Evolutionary conservation across 2,888 invertebrate genomes (phyloP).

Genomic region (Steromphala cineraria): DNA sequence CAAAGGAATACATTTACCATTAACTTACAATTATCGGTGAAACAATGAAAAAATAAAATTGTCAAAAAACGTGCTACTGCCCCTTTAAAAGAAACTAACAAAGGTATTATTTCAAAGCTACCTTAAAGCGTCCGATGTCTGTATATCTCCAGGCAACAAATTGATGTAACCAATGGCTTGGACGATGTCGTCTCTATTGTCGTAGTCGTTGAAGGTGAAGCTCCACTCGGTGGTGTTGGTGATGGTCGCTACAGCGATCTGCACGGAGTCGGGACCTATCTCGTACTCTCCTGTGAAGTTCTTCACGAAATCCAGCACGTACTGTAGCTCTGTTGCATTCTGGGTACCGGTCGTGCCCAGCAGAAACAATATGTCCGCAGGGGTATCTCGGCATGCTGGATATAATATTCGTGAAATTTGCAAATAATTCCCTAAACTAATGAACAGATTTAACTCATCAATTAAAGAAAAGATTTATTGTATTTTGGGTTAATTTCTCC

Average conservation of each 20-base stretch:
- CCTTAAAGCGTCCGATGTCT: background rate
- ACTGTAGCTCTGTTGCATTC: conserved; percentile 40
- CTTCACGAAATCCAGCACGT: conserved; percentile 47
- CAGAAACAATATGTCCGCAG: conserved; percentile 23
- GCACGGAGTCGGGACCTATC: conserved; percentile 38
- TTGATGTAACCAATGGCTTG: background rate
- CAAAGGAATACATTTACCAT: too few species aligned
- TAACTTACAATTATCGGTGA: too few species aligned
- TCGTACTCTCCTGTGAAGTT: conserved; percentile 39
- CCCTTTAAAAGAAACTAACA: too few species aligned
- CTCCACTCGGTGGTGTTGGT: background rate
- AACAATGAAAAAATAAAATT: too few species aligned
- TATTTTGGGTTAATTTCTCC: too few species aligned
- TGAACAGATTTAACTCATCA: too few species aligned
- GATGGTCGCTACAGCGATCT: conserved; percentile 17
- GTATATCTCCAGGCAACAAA: background rate
- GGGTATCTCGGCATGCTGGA: background rate
- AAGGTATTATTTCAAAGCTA: too few species aligned
- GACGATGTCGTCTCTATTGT: background rate
- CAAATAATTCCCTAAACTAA: too few species aligned
- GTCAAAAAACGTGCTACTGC: too few species aligned
- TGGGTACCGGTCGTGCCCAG: conserved; percentile 50
- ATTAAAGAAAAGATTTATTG: too few species aligned
- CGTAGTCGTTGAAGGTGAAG: conserved; percentile 2
- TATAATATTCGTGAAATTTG: too few species aligned